Base-by-base conservation (phyloP, 37 sponge, comb jelly and placozoan genomes). In the Spongilla lacustris region DNA sequence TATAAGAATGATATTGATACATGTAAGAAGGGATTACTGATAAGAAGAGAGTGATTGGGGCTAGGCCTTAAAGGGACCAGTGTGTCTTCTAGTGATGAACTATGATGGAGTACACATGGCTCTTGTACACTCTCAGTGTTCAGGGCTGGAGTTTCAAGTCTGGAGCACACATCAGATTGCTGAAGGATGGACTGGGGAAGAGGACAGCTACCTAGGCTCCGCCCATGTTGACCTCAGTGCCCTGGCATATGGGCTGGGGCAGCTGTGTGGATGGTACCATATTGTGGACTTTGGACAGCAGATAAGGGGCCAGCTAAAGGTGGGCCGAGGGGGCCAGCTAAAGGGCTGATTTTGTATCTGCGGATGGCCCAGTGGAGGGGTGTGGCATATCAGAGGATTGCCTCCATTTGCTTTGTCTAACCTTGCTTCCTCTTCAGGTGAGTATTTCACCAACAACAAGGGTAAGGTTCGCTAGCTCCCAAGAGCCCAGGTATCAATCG, bases 231-330 rank as follows among this genome's bases (percentile, higher is more conserved):
- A 97, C 74, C 89, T 97, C 26, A 86, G 87, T 71, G 91, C 98
- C 12, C 71, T 97, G 49, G 35, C 79, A 0, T 93, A 41, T 86
- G 98, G 98, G 17, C 73, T 97, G 77, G 76, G 81, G 12, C 82
- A 84, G 35, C 35, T 97, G 71, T 71, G 89, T 87, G 98, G 98
- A 5, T 97, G 98, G 98, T 97, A 97, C 82, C 85, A 95, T 71
- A 77, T 95, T 27, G 21, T 49, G 8, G 92, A 96, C 76, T 84
- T 81, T 36, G 75, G 89, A 23, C 94, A 93, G 23, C 82, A 91
- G 50, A 28, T 69, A 27, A 70, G 75, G 24, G 95, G 92, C 30
- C 95, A 94, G 30, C 76, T 94, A 68, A 88, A 91, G 91, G 95
- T 94, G 41, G 2, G 70, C 58, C 22, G 58, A 10, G n/a, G 19